Conservation (phyloP, 2,888 invertebrate genomes). For the Dermolepida albohirtum region DNA sequence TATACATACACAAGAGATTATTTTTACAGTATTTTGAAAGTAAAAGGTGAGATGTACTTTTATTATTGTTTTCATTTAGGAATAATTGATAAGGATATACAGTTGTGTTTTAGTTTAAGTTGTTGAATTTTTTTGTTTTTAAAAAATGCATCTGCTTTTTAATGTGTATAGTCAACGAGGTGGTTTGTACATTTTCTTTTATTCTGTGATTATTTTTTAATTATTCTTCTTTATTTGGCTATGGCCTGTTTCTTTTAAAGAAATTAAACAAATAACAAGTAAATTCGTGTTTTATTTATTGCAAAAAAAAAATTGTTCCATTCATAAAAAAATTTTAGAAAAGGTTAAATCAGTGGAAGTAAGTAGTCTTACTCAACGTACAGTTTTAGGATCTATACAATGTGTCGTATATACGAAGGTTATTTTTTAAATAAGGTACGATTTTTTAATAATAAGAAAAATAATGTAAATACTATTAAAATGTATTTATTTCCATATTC, state of each 20-base stretch:
- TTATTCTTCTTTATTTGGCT: constrained; percentile 47
- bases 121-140: constrained; percentile 37
- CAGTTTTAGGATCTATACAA: too few relatives aligned
- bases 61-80: constrained; percentile 27
- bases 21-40: constrained; percentile 43
- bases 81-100: constrained; percentile 31
- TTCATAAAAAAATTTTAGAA: too few relatives aligned
- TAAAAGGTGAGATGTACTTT: constrained; percentile 35
- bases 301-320: background rate
- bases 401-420: too few relatives aligned
- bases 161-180: constrained; percentile 41
- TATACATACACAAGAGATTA: constrained; percentile 39
- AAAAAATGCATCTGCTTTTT: constrained; percentile 38
- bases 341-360: too few relatives aligned
- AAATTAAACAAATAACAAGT: constrained; percentile 38
- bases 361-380: too few relatives aligned
- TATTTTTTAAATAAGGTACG: too few relatives aligned
- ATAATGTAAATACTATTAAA: too few relatives aligned
- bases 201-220: constrained; percentile 50
- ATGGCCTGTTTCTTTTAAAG: constrained; percentile 47
- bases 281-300: constrained; percentile 32
- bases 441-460: too few relatives aligned
- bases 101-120: constrained; percentile 33
- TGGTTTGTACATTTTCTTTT: constrained; percentile 50
- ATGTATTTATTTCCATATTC: too few relatives aligned